A percentile compares a stretch with the other conserved stretches of the same genome.
Evolutionary conservation across 2,888 invertebrate species (phyloP).

Genomic region (Didymodactylos carnosus): DNA sequence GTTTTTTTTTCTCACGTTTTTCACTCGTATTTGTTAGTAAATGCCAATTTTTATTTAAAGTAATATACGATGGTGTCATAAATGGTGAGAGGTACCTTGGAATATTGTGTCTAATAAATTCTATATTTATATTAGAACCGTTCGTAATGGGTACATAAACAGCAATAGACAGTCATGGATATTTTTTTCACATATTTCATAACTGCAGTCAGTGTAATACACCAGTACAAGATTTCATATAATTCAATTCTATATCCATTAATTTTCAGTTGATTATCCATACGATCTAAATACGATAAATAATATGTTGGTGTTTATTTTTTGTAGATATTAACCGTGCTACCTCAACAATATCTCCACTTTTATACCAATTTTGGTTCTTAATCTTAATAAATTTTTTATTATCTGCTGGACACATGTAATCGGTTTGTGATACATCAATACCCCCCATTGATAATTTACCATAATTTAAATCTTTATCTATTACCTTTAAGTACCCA

Average conservation of each 20-base stretch:
- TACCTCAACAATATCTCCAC: constrained; percentile 37
- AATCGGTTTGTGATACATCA: background rate
- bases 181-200: too few species aligned
- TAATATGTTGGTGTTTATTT: constrained; percentile 32
- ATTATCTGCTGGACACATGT: too few species aligned
- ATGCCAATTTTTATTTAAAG: too few species aligned
- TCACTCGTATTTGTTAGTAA: too few species aligned
- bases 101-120: too few species aligned
- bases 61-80: too few species aligned
- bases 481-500: background rate
- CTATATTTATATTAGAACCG: too few species aligned
- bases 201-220: too few species aligned
- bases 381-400: constrained; percentile 5
- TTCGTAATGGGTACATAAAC: too few species aligned
- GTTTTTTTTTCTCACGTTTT: too few species aligned
- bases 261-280: constrained; percentile 36
- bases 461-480: background rate
- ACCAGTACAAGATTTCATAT: constrained; percentile 20
- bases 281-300: constrained; percentile 35
- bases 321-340: constrained; percentile 20
- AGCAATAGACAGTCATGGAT: too few species aligned
- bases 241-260: constrained; percentile 36
- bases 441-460: background rate
- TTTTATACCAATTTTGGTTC: constrained; percentile 25
- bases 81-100: too few species aligned